Conservation (phyloP, 92 coral and sea anemone genomes). For the Metridium senile region DNA sequence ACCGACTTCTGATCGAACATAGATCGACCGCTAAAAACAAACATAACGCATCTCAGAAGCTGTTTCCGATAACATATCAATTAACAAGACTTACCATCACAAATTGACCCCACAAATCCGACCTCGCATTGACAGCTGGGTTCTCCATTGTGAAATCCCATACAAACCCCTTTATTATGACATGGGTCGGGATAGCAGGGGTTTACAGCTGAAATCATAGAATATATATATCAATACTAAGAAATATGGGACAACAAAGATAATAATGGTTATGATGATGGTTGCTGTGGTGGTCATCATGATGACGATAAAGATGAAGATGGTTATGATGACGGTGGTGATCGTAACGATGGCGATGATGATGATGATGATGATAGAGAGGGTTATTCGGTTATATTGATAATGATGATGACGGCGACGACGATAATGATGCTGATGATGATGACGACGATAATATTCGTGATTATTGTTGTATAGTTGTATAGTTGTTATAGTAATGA, state of each 20-base stretch:
- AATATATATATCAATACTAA: not conserved
- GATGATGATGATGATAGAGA: too few species aligned
- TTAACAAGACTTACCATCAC: conserved; percentile 53
- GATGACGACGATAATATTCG: too few species aligned
- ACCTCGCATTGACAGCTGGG: conserved; percentile 68
- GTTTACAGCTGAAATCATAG: conserved; percentile 34
- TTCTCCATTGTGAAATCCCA: conserved; percentile 56
- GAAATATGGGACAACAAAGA: not conserved
- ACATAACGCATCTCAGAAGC: not conserved
- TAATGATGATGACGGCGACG: too few species aligned
- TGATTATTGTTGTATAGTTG: too few species aligned
- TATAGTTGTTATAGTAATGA: too few species aligned
- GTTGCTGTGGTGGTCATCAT: too few species aligned
- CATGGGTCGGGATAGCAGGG: conserved; percentile 94
- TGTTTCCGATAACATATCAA: not conserved
- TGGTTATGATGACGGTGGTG: too few species aligned
- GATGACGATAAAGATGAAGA: too few species aligned
- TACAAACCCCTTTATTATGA: conserved; percentile 73
- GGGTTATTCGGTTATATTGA: too few species aligned
- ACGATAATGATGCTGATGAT: not conserved
- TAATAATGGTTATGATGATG: not conserved
- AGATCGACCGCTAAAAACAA: not conserved
- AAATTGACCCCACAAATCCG: conserved; percentile 77
- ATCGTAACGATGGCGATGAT: too few species aligned
- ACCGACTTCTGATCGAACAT: not conserved